Evolutionary conservation across 2,113 vertebrate genomes (phyloP).

Genomic region (Leptosomus discolor): DNA sequence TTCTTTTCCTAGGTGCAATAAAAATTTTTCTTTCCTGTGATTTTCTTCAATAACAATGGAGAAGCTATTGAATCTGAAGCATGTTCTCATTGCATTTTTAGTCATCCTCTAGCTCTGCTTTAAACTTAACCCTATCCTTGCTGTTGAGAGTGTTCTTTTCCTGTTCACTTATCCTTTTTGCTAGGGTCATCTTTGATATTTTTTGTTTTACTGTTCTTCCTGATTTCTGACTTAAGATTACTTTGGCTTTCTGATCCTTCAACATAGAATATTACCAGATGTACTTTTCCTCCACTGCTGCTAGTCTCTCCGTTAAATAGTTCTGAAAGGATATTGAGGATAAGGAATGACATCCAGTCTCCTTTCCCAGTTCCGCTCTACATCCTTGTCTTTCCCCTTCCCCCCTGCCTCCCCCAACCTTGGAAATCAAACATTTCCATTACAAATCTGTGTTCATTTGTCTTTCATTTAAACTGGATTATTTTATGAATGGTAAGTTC

Average conservation of each 20-base stretch:
- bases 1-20: not conserved
- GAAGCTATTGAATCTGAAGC: not conserved
- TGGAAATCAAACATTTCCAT: not conserved
- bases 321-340: not conserved
- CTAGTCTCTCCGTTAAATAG: not conserved
- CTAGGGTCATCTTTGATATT: not conserved
- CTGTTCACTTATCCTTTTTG: not conserved
- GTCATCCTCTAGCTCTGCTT: not conserved
- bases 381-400: not conserved
- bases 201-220: not conserved
- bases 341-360: not conserved
- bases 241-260: not conserved
- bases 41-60: not conserved
- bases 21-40: not conserved
- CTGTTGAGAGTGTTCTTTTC: not conserved
- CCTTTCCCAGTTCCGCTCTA: not conserved
- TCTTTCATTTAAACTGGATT: not conserved
- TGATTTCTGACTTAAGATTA: not conserved
- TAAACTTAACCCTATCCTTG: not conserved
- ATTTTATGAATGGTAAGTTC: not conserved
- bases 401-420: rapidly evolving
- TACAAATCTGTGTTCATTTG: not conserved
- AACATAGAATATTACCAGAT: not conserved
- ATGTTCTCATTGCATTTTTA: not conserved
- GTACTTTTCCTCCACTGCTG: not conserved